phyloP scores from a whole-genome alignment of 2,113 vertebrate genomes.

The Laterallus jamaicensis region DNA sequence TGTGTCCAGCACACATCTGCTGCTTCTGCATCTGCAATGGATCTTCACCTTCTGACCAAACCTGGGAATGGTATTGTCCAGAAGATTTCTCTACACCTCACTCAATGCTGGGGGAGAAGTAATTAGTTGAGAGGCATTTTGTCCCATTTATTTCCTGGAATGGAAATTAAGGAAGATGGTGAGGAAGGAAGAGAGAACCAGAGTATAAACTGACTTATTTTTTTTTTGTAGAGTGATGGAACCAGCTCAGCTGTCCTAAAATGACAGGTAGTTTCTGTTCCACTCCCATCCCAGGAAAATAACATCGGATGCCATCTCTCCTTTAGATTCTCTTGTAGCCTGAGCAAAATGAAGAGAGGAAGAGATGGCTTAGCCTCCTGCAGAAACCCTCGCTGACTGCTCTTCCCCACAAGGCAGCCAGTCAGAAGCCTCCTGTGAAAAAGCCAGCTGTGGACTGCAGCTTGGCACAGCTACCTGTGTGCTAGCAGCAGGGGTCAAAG shows the following conservation, averaged over 20 bases:
- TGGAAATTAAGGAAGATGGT: not conserved
- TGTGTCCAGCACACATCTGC: not conserved
- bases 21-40: not conserved
- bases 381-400: not conserved
- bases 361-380: not conserved
- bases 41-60: not conserved
- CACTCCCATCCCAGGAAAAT: slow-evolving; percentile 1
- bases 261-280: not conserved
- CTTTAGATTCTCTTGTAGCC: not conserved
- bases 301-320: not conserved
- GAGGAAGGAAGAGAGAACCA: not conserved
- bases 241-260: slow-evolving; percentile 12
- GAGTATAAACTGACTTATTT: not conserved
- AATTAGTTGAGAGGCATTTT: not conserved
- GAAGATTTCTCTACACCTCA: not conserved
- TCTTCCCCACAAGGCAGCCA: not conserved
- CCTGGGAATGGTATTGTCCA: not conserved
- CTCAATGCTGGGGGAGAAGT: not conserved
- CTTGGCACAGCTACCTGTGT: not conserved
- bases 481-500: slow-evolving; percentile 22
- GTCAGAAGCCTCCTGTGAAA: not conserved
- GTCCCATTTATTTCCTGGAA: slow-evolving; percentile 2
- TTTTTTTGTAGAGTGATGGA: not conserved
- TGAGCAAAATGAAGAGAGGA: not conserved
- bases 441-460: not conserved